Evolutionary conservation across 2,113 vertebrate genomes (phyloP).

Genomic region (Cinclus mexicanus): DNA sequence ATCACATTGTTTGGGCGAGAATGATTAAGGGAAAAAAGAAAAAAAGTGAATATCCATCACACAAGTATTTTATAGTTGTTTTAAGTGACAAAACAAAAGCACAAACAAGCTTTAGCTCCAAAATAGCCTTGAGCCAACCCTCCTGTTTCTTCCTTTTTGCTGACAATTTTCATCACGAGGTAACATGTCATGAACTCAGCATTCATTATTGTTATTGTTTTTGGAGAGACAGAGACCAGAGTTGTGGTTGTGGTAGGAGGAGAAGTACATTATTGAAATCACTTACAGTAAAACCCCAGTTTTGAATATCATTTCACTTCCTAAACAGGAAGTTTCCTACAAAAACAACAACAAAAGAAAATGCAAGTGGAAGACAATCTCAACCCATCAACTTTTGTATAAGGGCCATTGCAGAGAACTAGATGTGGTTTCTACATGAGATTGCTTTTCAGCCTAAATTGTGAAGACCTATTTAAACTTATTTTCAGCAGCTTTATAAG

Average conservation of each 20-base stretch:
- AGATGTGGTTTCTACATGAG: background rate
- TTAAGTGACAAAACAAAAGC: background rate
- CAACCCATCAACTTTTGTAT: background rate
- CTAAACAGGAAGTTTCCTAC: slow-evolving; percentile 43
- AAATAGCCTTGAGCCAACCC: background rate
- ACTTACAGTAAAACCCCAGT: slow-evolving; percentile 51
- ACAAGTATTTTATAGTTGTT: background rate
- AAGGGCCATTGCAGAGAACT: background rate
- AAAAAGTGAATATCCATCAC: background rate
- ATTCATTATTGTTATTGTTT: slow-evolving; percentile 24
- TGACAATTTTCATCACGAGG: slow-evolving; percentile 21
- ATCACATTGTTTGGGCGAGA: background rate
- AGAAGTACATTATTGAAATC: slow-evolving; percentile 34
- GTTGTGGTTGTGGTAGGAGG: slow-evolving; percentile 42
- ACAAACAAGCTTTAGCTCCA: background rate
- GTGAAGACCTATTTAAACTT: slow-evolving; percentile 28
- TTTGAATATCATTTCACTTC: slow-evolving; percentile 30
- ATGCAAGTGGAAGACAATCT: background rate
- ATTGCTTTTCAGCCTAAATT: background rate
- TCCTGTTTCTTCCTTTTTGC: slow-evolving; percentile 12
- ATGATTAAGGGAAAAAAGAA: background rate
- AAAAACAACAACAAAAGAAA: slow-evolving; percentile 17
- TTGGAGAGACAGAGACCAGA: slow-evolving; percentile 1
- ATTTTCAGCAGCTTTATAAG: slow-evolving; percentile 13
- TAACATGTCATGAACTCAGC: slow-evolving; percentile 4